Conservation (phyloP, 2,797 vertebrate species). For the Molossus molossus region DNA sequence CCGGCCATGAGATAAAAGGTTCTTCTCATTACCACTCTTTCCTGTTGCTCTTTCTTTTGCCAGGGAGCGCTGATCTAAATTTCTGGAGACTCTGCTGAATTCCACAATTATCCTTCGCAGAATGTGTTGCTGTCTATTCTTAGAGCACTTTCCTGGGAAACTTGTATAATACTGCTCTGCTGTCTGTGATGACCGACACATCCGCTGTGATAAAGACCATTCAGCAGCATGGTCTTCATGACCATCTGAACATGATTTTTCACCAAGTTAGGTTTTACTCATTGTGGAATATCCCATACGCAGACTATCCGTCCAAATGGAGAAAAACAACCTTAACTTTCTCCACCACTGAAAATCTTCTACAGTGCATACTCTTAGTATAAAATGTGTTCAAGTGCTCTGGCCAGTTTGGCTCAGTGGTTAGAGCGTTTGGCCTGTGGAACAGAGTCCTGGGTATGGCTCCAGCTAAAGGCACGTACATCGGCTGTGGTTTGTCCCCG, state of each 20-base stretch:
- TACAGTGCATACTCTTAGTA: background rate
- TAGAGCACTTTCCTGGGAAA: constrained; percentile 44
- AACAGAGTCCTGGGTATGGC: too few species aligned
- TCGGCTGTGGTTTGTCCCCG: too few species aligned
- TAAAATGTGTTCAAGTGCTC: background rate
- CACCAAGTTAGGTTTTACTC: background rate
- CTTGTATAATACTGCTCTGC: background rate
- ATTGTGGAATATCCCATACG: background rate
- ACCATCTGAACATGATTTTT: constrained; percentile 41
- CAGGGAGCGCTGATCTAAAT: background rate
- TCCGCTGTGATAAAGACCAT: background rate
- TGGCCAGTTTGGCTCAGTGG: too few species aligned
- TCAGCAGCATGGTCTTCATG: background rate
- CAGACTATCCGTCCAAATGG: background rate
- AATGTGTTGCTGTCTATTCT: constrained; percentile 16
- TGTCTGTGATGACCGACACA: background rate
- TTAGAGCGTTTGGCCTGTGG: too few species aligned
- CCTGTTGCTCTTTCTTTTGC: background rate
- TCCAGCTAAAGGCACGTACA: too few species aligned
- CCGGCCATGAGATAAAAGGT: background rate
- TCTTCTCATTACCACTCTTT: background rate
- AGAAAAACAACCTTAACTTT: constrained; percentile 30
- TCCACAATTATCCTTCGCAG: constrained; percentile 12
- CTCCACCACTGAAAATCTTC: constrained; percentile 13
- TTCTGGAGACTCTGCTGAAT: background rate